Evolutionary conservation across 1,140 invertebrate species (phyloP).

Genomic region (Hypothenemus hampei): DNA sequence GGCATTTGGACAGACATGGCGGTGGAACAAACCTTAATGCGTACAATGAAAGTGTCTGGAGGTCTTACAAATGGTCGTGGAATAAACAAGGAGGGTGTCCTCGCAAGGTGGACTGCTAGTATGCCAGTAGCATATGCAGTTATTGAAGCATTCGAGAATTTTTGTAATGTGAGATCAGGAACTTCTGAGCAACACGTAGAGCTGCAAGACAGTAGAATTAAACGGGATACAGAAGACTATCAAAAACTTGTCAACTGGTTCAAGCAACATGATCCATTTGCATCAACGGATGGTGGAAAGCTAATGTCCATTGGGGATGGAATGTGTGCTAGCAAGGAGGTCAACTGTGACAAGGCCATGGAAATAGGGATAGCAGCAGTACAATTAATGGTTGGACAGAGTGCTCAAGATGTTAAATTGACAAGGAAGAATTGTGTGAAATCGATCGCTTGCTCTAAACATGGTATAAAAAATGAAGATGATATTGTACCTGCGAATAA

Average conservation of each 20-base stretch:
- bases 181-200: slow-evolving; percentile 36
- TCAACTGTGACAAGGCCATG: slow-evolving; percentile 44
- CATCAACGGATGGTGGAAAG: slow-evolving; percentile 12
- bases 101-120: slow-evolving; percentile 25
- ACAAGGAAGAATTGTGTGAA: slow-evolving; percentile 22
- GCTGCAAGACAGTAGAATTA: slow-evolving; percentile 34
- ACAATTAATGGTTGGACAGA: slow-evolving; percentile 32
- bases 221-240: slow-evolving; percentile 33
- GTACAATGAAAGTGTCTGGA: slow-evolving; percentile 39
- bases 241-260: slow-evolving; percentile 30
- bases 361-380: slow-evolving; percentile 40
- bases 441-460: not conserved
- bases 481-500: slow-evolving; percentile 40
- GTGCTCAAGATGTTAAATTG: slow-evolving; percentile 28
- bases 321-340: slow-evolving; percentile 39
- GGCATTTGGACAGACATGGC: slow-evolving; percentile 46
- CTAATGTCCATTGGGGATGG: slow-evolving; percentile 39
- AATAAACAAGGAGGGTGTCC: slow-evolving; percentile 31
- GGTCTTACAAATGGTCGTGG: no score
- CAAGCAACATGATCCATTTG: slow-evolving; percentile 32
- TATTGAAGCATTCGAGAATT: slow-evolving; percentile 26
- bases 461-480: slow-evolving; percentile 36
- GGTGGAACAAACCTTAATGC: slow-evolving; percentile 45
- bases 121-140: slow-evolving; percentile 16
- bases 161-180: slow-evolving; percentile 15